Evolutionary conservation across 2,888 invertebrate genomes (phyloP), one percentile per base, ranked within the genome.

Genomic region (Elmis aenea): DNA sequence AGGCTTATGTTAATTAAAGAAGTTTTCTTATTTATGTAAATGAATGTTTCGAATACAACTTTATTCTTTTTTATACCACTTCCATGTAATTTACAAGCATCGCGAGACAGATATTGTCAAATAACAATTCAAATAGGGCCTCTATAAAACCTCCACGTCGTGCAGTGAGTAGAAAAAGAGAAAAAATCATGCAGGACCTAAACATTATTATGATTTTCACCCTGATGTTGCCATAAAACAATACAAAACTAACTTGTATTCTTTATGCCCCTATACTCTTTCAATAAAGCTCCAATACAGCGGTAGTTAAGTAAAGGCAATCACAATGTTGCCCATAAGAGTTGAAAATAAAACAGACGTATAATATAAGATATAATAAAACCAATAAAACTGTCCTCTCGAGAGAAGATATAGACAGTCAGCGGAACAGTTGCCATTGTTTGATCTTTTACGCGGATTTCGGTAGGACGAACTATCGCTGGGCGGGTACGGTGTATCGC

Each of bases 311-410:
- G 46, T 44, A 45, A 39, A 42, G 48, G 32, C 48, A 49, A 45
- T 47, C 46, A 45, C 47, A 50, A 48, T 42, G 45, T 46, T 43
- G 33, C 42, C 45, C 47, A 45, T 39, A 47, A 44, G 45, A 44
- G 30, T 42, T 34, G 50, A 45, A 42, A 46, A 48, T 50, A 50
- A 50, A 50, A 42, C 47, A 51, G 48, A 46, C 46, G 48, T 48
- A 48, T 46, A 46, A 50, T 46, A 50, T 44, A 42, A 43, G 46
- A 41, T 46, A 45, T 50, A 46, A 50, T 51, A 51, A 51, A 51
- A 42, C 45, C 46, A 45, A 51, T 51, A 51, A 50, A 51, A 48
- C 48, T 48, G 46, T 45, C 42, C 49, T 40, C 42, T 33, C 44
- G 36, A 40, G 45, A 34, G 38, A 38, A 24, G 24, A 25, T 20